Evolutionary conservation across 1,140 invertebrate genomes (phyloP), one percentile per base, ranked within the genome.

Genomic region (Liolophura sinensis): DNA sequence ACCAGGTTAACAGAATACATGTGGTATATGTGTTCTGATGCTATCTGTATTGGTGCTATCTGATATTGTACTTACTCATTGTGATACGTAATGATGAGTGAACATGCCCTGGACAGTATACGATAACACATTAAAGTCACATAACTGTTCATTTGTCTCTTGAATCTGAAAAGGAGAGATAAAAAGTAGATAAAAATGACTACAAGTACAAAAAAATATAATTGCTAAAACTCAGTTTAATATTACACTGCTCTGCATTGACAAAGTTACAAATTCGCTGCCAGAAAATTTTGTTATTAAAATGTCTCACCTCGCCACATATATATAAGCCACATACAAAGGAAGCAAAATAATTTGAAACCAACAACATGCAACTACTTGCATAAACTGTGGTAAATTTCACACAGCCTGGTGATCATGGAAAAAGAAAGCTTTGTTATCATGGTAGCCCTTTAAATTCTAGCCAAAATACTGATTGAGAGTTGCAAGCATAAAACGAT

Each of bases 71-170:
- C 63, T 73, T 68, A 81, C 79, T 71, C 72, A 62, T 76, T 73
- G 68, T 81, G 78, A 62, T 75, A 81, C n/a, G 68, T 77, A 20
- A 80, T 71, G 50, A 77, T 72, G 18, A 73, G 74, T 58, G 79
- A 81, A 65, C 70, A 75, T 16, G 78, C 74, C 64, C 79, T 68
- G 31, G 71, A 71, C 40, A 81, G 61, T 48, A 81, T 76, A 57
- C 79, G 62, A 54, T 77, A 75, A 49, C 73, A 71, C 73, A 77
- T 78, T 47, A 81, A 56, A 50, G 62, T 78, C 15, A 71, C 69
- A 56, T 68, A 73, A 31, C 67, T 67, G 64, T 80, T 79, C 48
- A 80, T 62, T 50, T 52, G 52, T 60, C 72, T 73, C 64, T 80
- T 81, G 25, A 73, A 69, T 16, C 79, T 81, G 69, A 55, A 76